Evolutionary conservation across 1,140 invertebrate genomes (phyloP), one percentile per base, ranked within the genome.

Genomic region (Drosophila kepulauana): DNA sequence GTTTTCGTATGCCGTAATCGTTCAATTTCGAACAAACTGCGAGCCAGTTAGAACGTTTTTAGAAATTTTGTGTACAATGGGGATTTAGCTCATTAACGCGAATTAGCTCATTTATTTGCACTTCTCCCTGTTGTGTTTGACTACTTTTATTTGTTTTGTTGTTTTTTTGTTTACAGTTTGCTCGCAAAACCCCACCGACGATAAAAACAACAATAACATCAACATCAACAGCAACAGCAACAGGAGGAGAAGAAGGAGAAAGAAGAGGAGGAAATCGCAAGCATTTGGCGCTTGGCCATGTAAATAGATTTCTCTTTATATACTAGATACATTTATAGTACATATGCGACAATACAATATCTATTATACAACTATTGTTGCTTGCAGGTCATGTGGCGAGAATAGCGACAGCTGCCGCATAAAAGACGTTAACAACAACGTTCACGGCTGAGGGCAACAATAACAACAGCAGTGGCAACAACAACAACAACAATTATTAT

Each of bases 241-340:
- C 25, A 54, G 11, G 41, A 52, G 16, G 33, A 25, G 20, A 25
- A 25, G 20, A 25, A 25, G 20, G 20, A 25, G 3, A 25, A 25
- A 25, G 20, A 25, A 25, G 3, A 69, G 51, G 51, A 70, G 56
- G 43, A 57, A 54, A 54, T 62, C 61, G 13, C 38, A 56, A 46
- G 58, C 68, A 71, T 72, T 72, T 76, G 74, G 68, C 74, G 69
- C 74, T 65, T 54, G 48, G 74, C 74, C 74, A 72, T 76, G 74
- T 76, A 72, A 76, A 75, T 72, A 75, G 25, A 62, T 57, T 58
- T 51, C 38, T 41, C 7, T 30, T 5, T 61, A 59, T 61, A 61
- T 13, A 49, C 13, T 48, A 57, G 28, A 65, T 54, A 64, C 16
- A 25, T 30, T 35, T 68, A 61, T 33, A 58, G 38, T 16, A 61